Conservation (phyloP, 2,797 vertebrate genomes). For the Brotogeris chrysoptera region DNA sequence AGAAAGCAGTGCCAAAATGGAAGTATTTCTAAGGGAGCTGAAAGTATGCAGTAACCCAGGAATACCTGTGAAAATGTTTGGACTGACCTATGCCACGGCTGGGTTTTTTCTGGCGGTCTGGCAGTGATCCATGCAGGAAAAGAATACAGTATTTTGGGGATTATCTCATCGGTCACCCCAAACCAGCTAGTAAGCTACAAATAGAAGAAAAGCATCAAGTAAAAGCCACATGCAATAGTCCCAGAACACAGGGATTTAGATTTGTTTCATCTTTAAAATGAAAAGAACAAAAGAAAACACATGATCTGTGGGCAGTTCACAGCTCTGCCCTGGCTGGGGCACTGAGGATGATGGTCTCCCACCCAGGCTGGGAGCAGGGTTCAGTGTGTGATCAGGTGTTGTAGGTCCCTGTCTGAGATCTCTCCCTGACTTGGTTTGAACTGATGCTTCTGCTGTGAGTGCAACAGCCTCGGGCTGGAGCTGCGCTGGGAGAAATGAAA, state of each 20-base stretch:
- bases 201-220: neutral
- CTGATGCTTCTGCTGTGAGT: neutral
- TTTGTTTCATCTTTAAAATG: neutral
- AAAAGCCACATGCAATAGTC: neutral
- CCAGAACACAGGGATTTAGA: neutral
- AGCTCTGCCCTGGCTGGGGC: neutral
- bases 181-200: neutral
- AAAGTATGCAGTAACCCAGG: neutral
- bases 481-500: slow-evolving; percentile 50
- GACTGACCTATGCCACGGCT: neutral
- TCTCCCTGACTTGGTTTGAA: neutral
- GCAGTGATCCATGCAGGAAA: neutral
- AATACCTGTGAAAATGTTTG: slow-evolving; percentile 1
- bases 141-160: neutral
- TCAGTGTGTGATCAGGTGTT: accelerated
- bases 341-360: neutral
- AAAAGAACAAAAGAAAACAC: neutral
- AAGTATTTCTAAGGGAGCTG: neutral
- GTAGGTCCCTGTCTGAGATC: neutral
- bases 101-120: neutral
- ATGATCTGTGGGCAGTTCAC: neutral
- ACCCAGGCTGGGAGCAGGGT: neutral
- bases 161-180: neutral
- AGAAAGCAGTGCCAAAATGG: neutral
- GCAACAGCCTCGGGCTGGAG: slow-evolving; percentile 54